phyloP scores from a whole-genome alignment of 2,888 invertebrate species.

The Cybosia mesomella region DNA sequence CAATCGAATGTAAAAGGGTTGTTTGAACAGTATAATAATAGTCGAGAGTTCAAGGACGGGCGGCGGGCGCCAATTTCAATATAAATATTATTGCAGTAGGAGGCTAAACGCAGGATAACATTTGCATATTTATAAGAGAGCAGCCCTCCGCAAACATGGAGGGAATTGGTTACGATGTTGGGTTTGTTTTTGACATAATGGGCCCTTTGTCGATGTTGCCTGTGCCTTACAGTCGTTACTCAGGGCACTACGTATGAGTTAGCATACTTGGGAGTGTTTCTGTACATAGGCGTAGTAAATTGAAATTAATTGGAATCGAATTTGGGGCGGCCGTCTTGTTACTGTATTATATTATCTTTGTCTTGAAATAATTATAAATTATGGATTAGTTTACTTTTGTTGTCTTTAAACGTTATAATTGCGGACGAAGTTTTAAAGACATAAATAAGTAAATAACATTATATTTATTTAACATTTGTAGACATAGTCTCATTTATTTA shows the following conservation, averaged over 20 bases:
- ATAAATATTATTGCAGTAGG: constrained; percentile 83
- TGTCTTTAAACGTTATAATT: not conserved
- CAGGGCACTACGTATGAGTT: constrained; percentile 62
- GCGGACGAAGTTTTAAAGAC: not conserved
- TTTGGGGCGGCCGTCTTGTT: constrained; percentile 32
- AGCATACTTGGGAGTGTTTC: constrained; percentile 54
- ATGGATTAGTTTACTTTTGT: constrained; percentile 9
- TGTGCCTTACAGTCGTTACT: constrained; percentile 71
- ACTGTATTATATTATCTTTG: constrained; percentile 37
- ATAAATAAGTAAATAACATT: not conserved
- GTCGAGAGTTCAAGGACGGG: constrained; percentile 76
- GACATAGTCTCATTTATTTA: too few species aligned
- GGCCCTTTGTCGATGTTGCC: constrained; percentile 73
- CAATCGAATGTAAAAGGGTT: constrained; percentile 72
- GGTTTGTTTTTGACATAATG: constrained; percentile 83
- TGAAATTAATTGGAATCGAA: constrained; percentile 55
- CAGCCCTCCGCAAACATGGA: constrained; percentile 81
- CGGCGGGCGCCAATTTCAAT: constrained; percentile 74
- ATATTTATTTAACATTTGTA: not conserved
- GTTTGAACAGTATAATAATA: constrained; percentile 77
- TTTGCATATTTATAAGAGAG: constrained; percentile 85
- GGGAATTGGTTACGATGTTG: constrained; percentile 72
- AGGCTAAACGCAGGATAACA: constrained; percentile 81
- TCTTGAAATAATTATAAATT: constrained; percentile 13
- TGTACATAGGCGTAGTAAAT: constrained; percentile 49